phyloP scores from a whole-genome alignment of 2,113 vertebrate genomes.

The Gadus macrocephalus region DNA sequence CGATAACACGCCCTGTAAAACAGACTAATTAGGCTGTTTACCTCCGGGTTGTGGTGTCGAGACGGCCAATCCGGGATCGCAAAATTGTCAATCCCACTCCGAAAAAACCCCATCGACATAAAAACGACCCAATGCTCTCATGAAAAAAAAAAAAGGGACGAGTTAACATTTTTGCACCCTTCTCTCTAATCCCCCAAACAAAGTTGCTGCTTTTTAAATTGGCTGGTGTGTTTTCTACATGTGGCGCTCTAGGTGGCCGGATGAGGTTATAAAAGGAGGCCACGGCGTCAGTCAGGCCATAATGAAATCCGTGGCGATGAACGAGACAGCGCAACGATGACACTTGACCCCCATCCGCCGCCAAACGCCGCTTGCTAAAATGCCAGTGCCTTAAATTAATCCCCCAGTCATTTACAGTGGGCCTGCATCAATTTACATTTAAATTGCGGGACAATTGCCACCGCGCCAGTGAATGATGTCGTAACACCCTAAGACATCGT shows the following conservation, averaged over 20 bases:
- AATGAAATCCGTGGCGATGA: slow-evolving; percentile 25
- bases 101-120: slow-evolving; percentile 2
- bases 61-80: not conserved
- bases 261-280: slow-evolving; percentile 7
- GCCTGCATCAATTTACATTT: slow-evolving; percentile 68
- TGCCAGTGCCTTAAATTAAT: slow-evolving; percentile 76
- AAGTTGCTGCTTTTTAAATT: too few species aligned
- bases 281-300: slow-evolving; percentile 16
- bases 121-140: not conserved
- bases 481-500: slow-evolving; percentile 61
- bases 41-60: slow-evolving; percentile 29
- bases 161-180: too few species aligned
- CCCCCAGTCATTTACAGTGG: slow-evolving; percentile 68
- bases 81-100: not conserved
- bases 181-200: too few species aligned
- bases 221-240: too few species aligned
- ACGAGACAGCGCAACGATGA: slow-evolving; percentile 1
- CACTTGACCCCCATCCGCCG: slow-evolving; percentile 17
- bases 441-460: slow-evolving; percentile 65
- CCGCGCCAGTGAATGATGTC: slow-evolving; percentile 50
- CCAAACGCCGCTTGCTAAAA: slow-evolving; percentile 70
- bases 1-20: slow-evolving; percentile 76
- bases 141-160: too few species aligned
- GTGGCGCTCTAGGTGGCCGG: not conserved
- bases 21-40: slow-evolving; percentile 43